Evolutionary conservation across 1,140 invertebrate species (phyloP), one percentile per base, ranked within the genome.

Genomic region (Hestina assimilis): DNA sequence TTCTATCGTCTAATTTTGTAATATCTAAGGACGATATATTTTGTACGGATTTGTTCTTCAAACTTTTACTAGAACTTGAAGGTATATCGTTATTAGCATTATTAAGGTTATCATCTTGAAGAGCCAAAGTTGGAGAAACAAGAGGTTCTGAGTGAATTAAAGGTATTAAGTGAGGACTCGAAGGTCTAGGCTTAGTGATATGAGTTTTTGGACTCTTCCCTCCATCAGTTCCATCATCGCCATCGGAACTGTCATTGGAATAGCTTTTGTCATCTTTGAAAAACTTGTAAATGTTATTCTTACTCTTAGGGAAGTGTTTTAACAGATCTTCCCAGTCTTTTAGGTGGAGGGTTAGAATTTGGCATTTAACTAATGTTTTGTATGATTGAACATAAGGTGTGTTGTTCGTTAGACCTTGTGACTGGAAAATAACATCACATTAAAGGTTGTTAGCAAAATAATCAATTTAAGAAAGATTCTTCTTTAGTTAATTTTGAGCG

Each of bases 261-360:
- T 19, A 24, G 4, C 28, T 43, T 35, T 29, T 50, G 12, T 66
- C 42, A 14, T 4, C 20, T 26, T 31, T 26, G 61, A 66, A 11
- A 21, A 63, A 57, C 38, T 69, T 69, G 20, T 70, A 58, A 52
- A 83, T 79, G 7, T 50, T 15, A 0, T 61, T 40, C 42, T 59
- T 75, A 29, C 75, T 80, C 5, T 53, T 35, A 4, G 80, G 80
- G 29, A 83, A 83, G 61, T 81, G 78, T 33, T 65, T 50, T 2
- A 83, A 24, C 11, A 81, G 58, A 41, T 69, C 59, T 35, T 72
- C 70, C 74, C 76, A 79, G 42, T 83, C 72, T 4, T 63, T 59
- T 0, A 75, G 57, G 28, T 64, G 40, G 4, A 83, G 58, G 1
- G 72, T 73, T 1, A 83, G 57, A 8, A 83, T 65, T 67, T 79